These are phyloP conservation scores for Heteropelma amictum DNA, from an alignment of 2,888 invertebrate genomes.

Conservation along the genomic window DNA sequence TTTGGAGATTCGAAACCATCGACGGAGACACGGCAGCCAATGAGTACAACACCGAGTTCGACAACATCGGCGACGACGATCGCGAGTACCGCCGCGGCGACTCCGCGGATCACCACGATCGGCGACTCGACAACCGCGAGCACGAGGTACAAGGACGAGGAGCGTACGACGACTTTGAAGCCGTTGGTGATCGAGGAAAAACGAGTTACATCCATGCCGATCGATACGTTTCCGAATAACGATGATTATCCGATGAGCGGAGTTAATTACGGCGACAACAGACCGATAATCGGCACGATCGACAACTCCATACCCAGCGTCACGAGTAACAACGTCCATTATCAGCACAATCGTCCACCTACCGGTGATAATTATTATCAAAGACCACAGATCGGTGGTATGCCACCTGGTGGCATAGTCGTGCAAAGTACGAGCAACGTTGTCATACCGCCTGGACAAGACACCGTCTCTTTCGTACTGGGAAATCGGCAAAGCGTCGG, in stretches of 20 bases:
- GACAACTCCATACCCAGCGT: conserved; percentile 53
- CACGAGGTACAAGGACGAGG: conserved; percentile 12
- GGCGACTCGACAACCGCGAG: background rate
- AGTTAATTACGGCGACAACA: conserved; percentile 61
- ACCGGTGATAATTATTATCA: conserved; percentile 56
- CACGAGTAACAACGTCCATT: conserved; percentile 52
- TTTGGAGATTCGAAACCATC: background rate
- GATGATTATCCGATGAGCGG: conserved; percentile 12
- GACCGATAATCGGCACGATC: conserved; percentile 43
- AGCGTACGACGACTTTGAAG: background rate
- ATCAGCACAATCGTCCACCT: conserved; percentile 55
- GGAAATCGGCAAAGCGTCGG: conserved; percentile 81
- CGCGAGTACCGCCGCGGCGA: conserved; percentile 39
- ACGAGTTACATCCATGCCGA: conserved; percentile 68
- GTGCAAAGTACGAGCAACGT: conserved; percentile 82
- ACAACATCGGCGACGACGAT: conserved; percentile 29
- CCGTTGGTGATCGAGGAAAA: conserved; percentile 20
- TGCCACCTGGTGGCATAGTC: conserved; percentile 38
- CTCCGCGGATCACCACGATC: conserved; percentile 50
- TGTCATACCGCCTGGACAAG: conserved; percentile 82
- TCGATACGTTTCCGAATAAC: conserved; percentile 57
- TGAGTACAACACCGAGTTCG: conserved; percentile 49
- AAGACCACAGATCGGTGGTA: conserved; percentile 20
- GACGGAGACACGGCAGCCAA: conserved; percentile 7
- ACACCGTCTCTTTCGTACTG: conserved; percentile 83